Conservation (phyloP, 2,888 invertebrate species). For the Dione vanillae region DNA sequence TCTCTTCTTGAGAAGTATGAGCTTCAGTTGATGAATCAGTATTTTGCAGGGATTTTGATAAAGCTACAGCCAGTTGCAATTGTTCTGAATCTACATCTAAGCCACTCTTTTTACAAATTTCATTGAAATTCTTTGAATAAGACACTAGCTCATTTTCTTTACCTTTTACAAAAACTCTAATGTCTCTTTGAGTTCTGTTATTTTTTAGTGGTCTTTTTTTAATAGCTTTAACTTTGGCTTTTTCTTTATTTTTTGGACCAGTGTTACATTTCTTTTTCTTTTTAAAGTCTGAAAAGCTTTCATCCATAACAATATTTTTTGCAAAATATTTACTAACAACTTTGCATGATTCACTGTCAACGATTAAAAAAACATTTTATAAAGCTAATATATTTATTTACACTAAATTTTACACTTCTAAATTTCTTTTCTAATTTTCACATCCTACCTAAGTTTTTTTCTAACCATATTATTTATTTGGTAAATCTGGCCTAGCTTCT, state of each 20-base stretch:
- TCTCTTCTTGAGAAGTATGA: conserved; percentile 42
- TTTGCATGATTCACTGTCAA: conserved; percentile 58
- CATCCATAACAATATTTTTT: conserved; percentile 66
- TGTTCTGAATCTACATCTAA: conserved; percentile 86
- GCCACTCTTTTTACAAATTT: conserved; percentile 71
- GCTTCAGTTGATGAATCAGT: conserved; percentile 38
- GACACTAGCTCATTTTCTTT: conserved; percentile 69
- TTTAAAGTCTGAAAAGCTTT: conserved; percentile 72
- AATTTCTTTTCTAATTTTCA: conserved; percentile 42
- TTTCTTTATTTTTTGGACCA: conserved; percentile 59
- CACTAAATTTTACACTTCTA: conserved; percentile 34
- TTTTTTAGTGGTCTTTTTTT: conserved; percentile 52
- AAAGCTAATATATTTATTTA: conserved; percentile 48
- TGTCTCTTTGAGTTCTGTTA: conserved; percentile 72
- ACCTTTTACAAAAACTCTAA: conserved; percentile 64
- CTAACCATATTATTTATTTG: conserved; percentile 66
- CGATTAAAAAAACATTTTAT: conserved; percentile 61
- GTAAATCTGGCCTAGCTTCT: conserved; percentile 59
- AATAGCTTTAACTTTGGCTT: conserved; percentile 46
- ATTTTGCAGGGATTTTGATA: conserved; percentile 84
- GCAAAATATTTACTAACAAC: conserved; percentile 73
- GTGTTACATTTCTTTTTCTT: conserved; percentile 61
- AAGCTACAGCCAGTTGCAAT: conserved; percentile 86
- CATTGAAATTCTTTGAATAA: conserved; percentile 72
- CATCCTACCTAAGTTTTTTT: conserved; percentile 58